Percentiles rank a stretch among this genome's conserved stretches.
Conservation (phyloP, 2,888 invertebrate genomes). For the Mechanitis mazaeus region DNA sequence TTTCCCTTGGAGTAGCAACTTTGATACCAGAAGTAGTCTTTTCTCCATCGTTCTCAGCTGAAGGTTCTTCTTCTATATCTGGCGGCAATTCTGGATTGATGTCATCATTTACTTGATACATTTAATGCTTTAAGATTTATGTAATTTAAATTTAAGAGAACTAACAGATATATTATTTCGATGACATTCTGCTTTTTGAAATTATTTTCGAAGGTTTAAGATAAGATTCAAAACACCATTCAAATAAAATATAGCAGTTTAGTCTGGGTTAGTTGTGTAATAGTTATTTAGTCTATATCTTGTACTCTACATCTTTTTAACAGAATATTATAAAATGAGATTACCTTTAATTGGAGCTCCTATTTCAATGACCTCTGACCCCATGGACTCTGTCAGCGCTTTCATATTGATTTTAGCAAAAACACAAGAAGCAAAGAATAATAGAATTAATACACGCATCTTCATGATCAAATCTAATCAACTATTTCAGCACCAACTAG, state of each 20-base stretch:
- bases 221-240: too few species aligned
- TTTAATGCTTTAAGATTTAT: too few species aligned
- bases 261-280: too few species aligned
- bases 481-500: constrained; percentile 34
- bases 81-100: constrained; percentile 39
- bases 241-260: too few species aligned
- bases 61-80: constrained; percentile 63
- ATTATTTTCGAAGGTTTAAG: too few species aligned
- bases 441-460: constrained; percentile 36
- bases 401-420: constrained; percentile 40
- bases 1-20: constrained; percentile 32
- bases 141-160: too few species aligned
- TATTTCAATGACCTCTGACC: constrained; percentile 63
- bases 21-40: constrained; percentile 32
- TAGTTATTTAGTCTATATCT: too few species aligned
- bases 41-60: constrained; percentile 47
- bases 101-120: not conserved
- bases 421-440: constrained; percentile 26
- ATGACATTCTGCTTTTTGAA: too few species aligned
- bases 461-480: constrained; percentile 21
- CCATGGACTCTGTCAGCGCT: constrained; percentile 49
- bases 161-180: too few species aligned
- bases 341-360: constrained; percentile 53
- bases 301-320: too few species aligned
- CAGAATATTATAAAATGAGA: not conserved